Conservation (phyloP, 2,797 vertebrate genomes). For the Xerus rutilus region DNA sequence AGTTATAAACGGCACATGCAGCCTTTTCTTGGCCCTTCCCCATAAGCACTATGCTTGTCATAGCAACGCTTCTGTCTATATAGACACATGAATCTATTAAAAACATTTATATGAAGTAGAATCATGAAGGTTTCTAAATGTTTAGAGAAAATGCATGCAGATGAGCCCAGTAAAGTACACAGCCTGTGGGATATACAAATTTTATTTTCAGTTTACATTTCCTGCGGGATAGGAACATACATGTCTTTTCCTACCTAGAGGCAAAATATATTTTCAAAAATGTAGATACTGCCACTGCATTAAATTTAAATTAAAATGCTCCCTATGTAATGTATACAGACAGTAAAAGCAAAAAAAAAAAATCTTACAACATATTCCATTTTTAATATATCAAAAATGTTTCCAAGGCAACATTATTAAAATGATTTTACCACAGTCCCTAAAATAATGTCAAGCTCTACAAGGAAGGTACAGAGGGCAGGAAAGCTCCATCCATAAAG, state of each 20-base stretch:
- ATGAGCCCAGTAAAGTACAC: slow-evolving; percentile 75
- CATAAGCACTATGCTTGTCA: background rate
- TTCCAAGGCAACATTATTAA: slow-evolving; percentile 88
- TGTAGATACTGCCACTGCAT: slow-evolving; percentile 83
- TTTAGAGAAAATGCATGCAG: slow-evolving; percentile 73
- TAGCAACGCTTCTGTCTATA: slow-evolving; percentile 6
- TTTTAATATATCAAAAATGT: slow-evolving; percentile 87
- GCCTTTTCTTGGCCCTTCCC: background rate
- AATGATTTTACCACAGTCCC: slow-evolving; percentile 82
- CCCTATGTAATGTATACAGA: slow-evolving; percentile 82
- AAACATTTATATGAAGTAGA: slow-evolving; percentile 58
- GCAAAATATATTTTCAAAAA: slow-evolving; percentile 81
- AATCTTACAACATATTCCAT: slow-evolving; percentile 84
- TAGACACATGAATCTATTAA: slow-evolving; percentile 52
- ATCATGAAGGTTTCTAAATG: slow-evolving; percentile 56
- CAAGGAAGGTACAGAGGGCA: slow-evolving; percentile 66
- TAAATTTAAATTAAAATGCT: slow-evolving; percentile 88
- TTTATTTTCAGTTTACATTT: slow-evolving; percentile 83
- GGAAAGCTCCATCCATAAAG: slow-evolving; percentile 8
- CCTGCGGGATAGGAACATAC: slow-evolving; percentile 77
- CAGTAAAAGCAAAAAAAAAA: slow-evolving; percentile 83
- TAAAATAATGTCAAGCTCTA: slow-evolving; percentile 79
- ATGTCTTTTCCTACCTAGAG: slow-evolving; percentile 78
- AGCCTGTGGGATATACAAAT: slow-evolving; percentile 76
- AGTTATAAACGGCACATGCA: slow-evolving; percentile 70